Evolutionary conservation across 2,888 invertebrate species (phyloP), one percentile per base, ranked within the genome.

Genomic region (Carterocephalus palaemon): DNA sequence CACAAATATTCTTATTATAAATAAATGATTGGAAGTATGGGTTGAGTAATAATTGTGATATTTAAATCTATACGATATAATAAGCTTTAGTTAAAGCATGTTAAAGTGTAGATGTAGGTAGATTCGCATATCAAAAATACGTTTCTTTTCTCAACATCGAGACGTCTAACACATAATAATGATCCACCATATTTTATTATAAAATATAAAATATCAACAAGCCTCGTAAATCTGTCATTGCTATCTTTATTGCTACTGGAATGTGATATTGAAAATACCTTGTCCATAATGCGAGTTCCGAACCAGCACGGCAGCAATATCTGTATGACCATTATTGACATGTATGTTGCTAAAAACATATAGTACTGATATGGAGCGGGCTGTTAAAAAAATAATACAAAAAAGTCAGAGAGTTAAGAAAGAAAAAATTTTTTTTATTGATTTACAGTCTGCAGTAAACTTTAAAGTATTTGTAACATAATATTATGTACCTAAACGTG

Each of bases 251-350:
- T 15, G 3, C 28, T 4, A 20, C 4, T n/a, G 4, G 4, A 16
- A 4, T 16, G 16, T 17, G 8, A 31, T 16, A 37, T n/a, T n/a
- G n/a, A 46, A 15, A 19, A 46, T 57, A 80, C 81, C 70, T 70
- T 73, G 13, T 67, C 63, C 26, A 69, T 68, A 16, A 82, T 69
- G 2, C 51, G 59, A 7, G 70, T 72, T 4, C 82, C 82, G 54
- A 71, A 74, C 72, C 70, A 80, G 43, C 78, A 76, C 1, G 79
- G 80, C 1, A 76, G 59, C 51, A 78, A 41, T 28, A 80, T 74
- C 63, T 72, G 68, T 8, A 67, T 28, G 1, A 70, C 51, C 75
- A 82, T 75, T 2, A 70, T 50, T 17, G 51, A 49, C 50, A 72
- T 64, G 34, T 79, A 82, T 6, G 67, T 62, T 1, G 56, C 59